Base-by-base conservation (phyloP, 2,888 invertebrate genomes). In the Latheticus oryzae region DNA sequence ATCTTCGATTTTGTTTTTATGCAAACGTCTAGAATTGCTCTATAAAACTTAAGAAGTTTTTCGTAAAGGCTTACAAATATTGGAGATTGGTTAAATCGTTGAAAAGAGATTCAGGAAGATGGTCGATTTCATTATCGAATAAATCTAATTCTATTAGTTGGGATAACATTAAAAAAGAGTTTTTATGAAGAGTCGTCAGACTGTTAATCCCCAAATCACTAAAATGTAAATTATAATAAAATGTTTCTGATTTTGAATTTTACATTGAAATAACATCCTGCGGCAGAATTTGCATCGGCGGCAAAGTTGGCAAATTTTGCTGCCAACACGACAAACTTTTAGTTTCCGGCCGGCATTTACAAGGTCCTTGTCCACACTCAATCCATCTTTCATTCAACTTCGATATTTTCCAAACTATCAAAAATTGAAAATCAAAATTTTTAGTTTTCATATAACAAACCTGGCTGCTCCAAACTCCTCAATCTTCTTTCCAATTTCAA, bases 171-270 rank as follows among this genome's bases (percentile, higher is more conserved):
- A 83, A 82, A 71, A 91, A 89, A 0, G 87, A 84, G 58, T 86
- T 85, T 71, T 87, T 87, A 74, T 90, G 86, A 38, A 90, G 74
- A 0, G 88, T 87, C 7, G 84, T 82, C 48, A 90, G 74, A 63
- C 82, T 82, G 73, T 91, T 91, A 2, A 87, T 84, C 9, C 89
- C 89, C 57, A 90, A 78, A 70, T 90, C 90, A 51, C 91, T 91
- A 78, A 42, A 21, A 30, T 26, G 5, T 21, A 4, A 17, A 9
- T 2, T 37, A 33, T 5, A 15, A 5, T 19, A 19, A 19, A 19
- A 5, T 5, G 21, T 5, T 19, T 19, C 21, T 19, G 21, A 19
- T 13, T 35, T 12, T 11, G 1, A 11, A 7, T 30, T 81, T 81
- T 77, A 88, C 90, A 89, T 83, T 57, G 82, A 82, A 26, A 83